Percentiles rank a stretch among this genome's conserved stretches.
These are phyloP conservation scores for Drosophila kanapiae DNA, from an alignment of 1,140 invertebrate genomes.

Conservation along the genomic window DNA sequence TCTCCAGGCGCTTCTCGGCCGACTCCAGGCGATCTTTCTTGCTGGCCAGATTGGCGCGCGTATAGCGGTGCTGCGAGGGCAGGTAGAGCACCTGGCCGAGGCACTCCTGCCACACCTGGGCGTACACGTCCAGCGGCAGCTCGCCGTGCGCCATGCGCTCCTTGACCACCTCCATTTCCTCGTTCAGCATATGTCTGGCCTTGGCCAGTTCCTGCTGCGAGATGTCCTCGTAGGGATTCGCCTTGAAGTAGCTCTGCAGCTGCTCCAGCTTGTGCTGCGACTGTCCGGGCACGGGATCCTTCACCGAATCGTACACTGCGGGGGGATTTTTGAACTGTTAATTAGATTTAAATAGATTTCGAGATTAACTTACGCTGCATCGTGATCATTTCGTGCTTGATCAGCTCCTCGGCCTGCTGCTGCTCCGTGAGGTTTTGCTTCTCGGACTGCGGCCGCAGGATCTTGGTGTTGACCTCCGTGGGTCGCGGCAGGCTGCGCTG, in stretches of 20 bases:
- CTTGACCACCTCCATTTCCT: constrained; percentile 96
- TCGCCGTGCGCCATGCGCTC: constrained; percentile 98
- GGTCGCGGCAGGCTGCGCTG: constrained; percentile 96
- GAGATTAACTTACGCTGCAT: no score
- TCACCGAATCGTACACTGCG: constrained; percentile 91
- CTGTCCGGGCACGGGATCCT: constrained; percentile 87
- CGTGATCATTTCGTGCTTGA: constrained; percentile 98
- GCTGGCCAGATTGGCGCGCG: constrained; percentile 96
- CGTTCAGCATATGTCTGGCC: constrained; percentile 89
- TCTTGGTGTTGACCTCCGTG: constrained; percentile 92
- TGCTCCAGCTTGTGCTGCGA: no score
- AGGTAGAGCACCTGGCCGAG: constrained; percentile 94
- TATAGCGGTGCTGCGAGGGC: constrained; percentile 95
- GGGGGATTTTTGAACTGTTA: no score
- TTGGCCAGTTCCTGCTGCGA: constrained; percentile 89
- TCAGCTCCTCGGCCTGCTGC: constrained; percentile 98
- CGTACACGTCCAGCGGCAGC: constrained; percentile 95
- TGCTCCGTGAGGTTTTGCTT: constrained; percentile 93
- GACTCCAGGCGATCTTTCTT: constrained; percentile 98
- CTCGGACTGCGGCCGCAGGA: constrained; percentile 90
- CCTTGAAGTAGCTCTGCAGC: constrained; percentile 90
- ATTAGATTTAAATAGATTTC: no score
- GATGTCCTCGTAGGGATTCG: constrained; percentile 93
- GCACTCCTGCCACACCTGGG: constrained; percentile 99
- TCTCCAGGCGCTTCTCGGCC: constrained; percentile 95